These are phyloP conservation scores for Electrophaes corylata DNA, from an alignment of 2,888 invertebrate genomes.

Conservation along the genomic window DNA sequence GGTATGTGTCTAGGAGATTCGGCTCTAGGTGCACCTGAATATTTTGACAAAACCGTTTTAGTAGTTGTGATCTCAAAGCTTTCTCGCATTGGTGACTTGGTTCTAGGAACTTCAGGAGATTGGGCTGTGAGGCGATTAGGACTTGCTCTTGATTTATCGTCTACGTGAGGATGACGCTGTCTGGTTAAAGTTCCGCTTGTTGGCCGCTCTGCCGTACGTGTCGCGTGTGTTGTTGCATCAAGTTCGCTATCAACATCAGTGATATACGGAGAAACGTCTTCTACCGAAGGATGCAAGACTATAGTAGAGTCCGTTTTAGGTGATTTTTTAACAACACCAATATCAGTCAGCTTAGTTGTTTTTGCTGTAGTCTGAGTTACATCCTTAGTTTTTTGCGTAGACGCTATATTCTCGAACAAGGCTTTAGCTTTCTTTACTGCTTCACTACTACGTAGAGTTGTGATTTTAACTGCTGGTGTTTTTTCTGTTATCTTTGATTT, in stretches of 20 bases:
- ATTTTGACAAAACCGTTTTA: slow-evolving; percentile 51
- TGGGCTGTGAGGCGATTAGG: slow-evolving; percentile 51
- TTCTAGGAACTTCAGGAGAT: slow-evolving; percentile 57
- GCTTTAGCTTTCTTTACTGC: slow-evolving; percentile 89
- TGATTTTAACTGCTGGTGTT: slow-evolving; percentile 63
- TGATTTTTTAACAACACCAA: slow-evolving; percentile 71
- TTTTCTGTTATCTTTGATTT: slow-evolving; percentile 55
- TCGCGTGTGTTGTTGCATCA: slow-evolving; percentile 40
- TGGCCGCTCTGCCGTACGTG: slow-evolving; percentile 42
- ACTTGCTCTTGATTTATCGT: slow-evolving; percentile 55
- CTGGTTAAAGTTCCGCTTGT: slow-evolving; percentile 45
- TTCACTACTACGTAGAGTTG: slow-evolving; percentile 83
- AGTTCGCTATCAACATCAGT: slow-evolving; percentile 54
- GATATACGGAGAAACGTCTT: slow-evolving; percentile 51
- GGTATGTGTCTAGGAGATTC: slow-evolving; percentile 55
- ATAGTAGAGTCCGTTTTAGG: slow-evolving; percentile 58
- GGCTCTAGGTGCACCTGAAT: slow-evolving; percentile 52
- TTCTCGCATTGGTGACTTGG: slow-evolving; percentile 59
- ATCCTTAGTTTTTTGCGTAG: slow-evolving; percentile 63
- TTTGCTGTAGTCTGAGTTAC: slow-evolving; percentile 44
- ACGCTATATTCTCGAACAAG: slow-evolving; percentile 87
- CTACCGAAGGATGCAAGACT: slow-evolving; percentile 53
- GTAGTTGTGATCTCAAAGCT: slow-evolving; percentile 52
- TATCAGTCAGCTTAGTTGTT: slow-evolving; percentile 77
- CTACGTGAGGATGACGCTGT: slow-evolving; percentile 38